Base-by-base conservation (phyloP, 2,113 vertebrate genomes). In the Pelecanus crispus region DNA sequence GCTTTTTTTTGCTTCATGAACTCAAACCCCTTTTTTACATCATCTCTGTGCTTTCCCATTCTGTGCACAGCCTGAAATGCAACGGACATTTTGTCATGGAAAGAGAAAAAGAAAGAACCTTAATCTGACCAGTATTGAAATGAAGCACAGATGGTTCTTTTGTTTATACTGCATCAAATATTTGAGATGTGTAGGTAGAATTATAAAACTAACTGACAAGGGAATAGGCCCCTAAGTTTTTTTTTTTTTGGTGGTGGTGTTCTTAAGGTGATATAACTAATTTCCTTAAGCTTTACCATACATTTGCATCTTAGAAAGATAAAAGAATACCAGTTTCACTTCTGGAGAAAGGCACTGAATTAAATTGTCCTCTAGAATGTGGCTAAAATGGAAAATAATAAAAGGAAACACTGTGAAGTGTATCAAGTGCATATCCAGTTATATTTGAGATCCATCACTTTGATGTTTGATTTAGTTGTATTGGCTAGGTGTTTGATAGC, bases 371-470 rank as follows among this genome's bases (percentile, higher is more conserved):
- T 0, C 5, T 19, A 55, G 68, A 55, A 53, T 78, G 52, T 40
- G 55, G 17, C 34, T 84, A 73, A 86, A 92, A 71, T 66, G 28
- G 53, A 94, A 97, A 96, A 77, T 59, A 92, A 70, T 89, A 82
- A 94, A 94, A 82, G n/a, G 61, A 94, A 97, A 75, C 40, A 67
- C 47, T 79, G 44, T 87, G 73, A 94, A 94, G 87, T 38, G 11
- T 84, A 92, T 74, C 56, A 84, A 81, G 77, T 40, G 17, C 56
- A 65, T 94, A 95, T 63, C 56, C 72, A 75, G 52, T 91, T 79
- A 47, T 84, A 82, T 95, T 75, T 95, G 73, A 80, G 66, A 91
- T 91, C 65, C 2, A 6, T 90, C 86, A 87, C 73, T 81, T 94
- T 73, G 86, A 85, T 94, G 73, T 65, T 94, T 96, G 89, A 85